These are phyloP conservation scores for Phasianus colchicus DNA, from an alignment of 2,113 vertebrate genomes.

Conservation along the genomic window DNA sequence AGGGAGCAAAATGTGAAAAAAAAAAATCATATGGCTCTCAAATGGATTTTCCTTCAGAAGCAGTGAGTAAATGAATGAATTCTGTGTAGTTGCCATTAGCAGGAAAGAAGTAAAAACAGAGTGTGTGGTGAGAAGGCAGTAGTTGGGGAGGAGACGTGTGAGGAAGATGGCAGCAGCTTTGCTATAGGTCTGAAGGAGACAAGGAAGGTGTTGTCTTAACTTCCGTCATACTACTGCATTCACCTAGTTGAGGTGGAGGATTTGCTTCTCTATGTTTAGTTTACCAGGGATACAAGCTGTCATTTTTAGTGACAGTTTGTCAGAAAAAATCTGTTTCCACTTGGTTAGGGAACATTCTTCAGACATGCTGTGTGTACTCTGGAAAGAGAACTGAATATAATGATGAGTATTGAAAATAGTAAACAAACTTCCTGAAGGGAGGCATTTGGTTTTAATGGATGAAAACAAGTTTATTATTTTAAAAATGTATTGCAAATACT, in stretches of 20 bases:
- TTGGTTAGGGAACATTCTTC: constrained; percentile 55
- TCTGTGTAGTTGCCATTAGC: neutral
- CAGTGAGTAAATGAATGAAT: neutral
- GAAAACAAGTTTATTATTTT: constrained; percentile 56
- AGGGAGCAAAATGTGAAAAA: neutral
- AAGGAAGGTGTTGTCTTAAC: neutral
- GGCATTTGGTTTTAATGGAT: constrained; percentile 41
- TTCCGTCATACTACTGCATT: neutral
- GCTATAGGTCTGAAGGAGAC: neutral
- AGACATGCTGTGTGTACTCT: constrained; percentile 45
- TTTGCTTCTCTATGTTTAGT: neutral
- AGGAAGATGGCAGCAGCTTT: neutral
- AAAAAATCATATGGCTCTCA: neutral
- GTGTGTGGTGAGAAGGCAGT: neutral
- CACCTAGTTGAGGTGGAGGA: neutral
- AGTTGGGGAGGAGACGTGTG: accelerated
- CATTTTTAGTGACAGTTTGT: constrained; percentile 24
- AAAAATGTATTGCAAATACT: constrained; percentile 47
- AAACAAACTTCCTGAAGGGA: constrained; percentile 58
- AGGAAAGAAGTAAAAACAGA: neutral
- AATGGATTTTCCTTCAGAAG: neutral
- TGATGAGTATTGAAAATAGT: constrained; percentile 58
- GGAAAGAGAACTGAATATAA: constrained; percentile 57
- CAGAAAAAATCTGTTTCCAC: constrained; percentile 54
- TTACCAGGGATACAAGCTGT: constrained; percentile 22